Evolutionary conservation across 2,797 vertebrate genomes (phyloP), one percentile per base, ranked within the genome.

Genomic region (Tamandua tetradactyla): DNA sequence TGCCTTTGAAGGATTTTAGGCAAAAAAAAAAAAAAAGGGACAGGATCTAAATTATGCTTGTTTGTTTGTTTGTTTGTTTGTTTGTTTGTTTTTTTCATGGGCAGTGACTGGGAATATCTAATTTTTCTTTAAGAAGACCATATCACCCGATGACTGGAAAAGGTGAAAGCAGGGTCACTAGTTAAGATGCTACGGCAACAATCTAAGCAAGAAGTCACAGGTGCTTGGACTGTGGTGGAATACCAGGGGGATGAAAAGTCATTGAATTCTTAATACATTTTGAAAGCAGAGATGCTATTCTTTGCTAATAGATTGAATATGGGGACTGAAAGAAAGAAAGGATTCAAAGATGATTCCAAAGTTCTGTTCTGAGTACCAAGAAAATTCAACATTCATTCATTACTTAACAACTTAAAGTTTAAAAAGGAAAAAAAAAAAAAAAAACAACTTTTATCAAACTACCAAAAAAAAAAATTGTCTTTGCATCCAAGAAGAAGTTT

Each of bases 391-490:
- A 86, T 15, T 87, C 40, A 66, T 49, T 85, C 52, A 93, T 69
- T 37, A 91, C 59, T 76, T 57, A 72, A 49, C 71, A n/a, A 76
- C 25, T 69, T 86, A 35, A 76, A 30, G 52, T 78, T 93, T 79
- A 2, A 4, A 86, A 82, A 57, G 5, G 40, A 42, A 30, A 64
- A 85, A 40, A 64, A 30, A 64, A 85, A 40, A 64, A 14, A 17
- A 52, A 0, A 61, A 3, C 30, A 2, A 0, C 3, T 74, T 79
- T 80, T 75, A 80, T 27, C 27, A 57, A 80, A 75, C 7, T 52
- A 81, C 15, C 80, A 84, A 88, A 88, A 91, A 47, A 84, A 87
- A 88, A n/a, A n/a, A n/a, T 76, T 76, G 37, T 12, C 66, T 37
- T 35, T 76, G 8, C 27, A 72, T 80, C 79, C 25, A 55, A 74